These are phyloP conservation scores for Proterorhinus semilunaris DNA, from an alignment of 2,113 vertebrate genomes.

Conservation along the genomic window DNA sequence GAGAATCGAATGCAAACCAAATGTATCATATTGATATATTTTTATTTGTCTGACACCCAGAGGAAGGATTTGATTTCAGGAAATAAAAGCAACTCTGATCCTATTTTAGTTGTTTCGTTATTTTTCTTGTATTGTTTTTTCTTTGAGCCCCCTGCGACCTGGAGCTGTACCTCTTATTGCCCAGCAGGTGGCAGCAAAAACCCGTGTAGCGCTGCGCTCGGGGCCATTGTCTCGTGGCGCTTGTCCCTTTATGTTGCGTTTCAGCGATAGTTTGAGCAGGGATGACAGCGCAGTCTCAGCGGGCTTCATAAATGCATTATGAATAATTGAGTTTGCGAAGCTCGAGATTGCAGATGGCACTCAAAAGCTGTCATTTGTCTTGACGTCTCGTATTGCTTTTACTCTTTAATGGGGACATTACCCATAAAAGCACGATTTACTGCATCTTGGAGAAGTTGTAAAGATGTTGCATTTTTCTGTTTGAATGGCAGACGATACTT, in stretches of 20 bases:
- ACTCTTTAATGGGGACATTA: conserved; percentile 78
- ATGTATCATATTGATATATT: conserved; percentile 78
- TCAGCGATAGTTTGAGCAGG: conserved; percentile 63
- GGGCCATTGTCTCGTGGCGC: conserved; percentile 54
- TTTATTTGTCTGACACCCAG: conserved; percentile 26
- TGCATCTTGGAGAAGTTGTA: conserved; percentile 67
- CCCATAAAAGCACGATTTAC: conserved; percentile 74
- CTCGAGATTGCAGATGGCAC: conserved; percentile 78
- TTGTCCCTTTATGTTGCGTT: conserved; percentile 69
- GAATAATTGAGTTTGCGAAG: conserved; percentile 80
- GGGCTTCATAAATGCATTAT: conserved; percentile 77
- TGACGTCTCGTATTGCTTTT: conserved; percentile 75
- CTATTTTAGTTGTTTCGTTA: background rate
- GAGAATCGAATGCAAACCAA: conserved; percentile 23
- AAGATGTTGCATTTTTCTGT: conserved; percentile 51
- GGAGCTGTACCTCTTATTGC: background rate
- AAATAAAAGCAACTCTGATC: conserved; percentile 51
- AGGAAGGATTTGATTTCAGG: conserved; percentile 23
- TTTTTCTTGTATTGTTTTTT: conserved; percentile 11
- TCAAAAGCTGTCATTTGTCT: conserved; percentile 77
- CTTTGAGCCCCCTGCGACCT: background rate
- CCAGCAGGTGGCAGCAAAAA: conserved; percentile 71
- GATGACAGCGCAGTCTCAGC: conserved; percentile 73
- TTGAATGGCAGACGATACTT: conserved; percentile 52
- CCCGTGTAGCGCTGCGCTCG: conserved; percentile 16